Conservation (phyloP, 1,140 invertebrate genomes). For the Leptopilina boulardi region DNA sequence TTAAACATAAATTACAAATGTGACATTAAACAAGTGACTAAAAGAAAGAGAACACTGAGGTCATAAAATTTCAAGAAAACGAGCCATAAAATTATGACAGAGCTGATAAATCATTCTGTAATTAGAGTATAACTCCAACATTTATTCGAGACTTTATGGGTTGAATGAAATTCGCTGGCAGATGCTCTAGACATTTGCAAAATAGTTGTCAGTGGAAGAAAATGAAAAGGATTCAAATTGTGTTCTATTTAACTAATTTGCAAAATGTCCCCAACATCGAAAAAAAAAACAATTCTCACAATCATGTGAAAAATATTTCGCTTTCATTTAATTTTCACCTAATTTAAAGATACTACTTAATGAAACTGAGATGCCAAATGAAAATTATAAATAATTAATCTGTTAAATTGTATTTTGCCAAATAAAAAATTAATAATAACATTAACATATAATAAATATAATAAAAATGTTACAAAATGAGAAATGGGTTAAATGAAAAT, state of each 20-base stretch:
- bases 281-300: neutral
- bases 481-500: too few species aligned
- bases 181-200: neutral
- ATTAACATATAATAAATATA: too few species aligned
- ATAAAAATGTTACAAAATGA: too few species aligned
- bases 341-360: too few species aligned
- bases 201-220: constrained; percentile 15
- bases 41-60: neutral
- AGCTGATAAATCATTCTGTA: constrained; percentile 20
- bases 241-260: neutral
- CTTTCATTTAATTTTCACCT: too few species aligned
- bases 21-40: neutral
- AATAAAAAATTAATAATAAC: too few species aligned
- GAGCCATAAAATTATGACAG: constrained; percentile 27
- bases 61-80: constrained; percentile 31
- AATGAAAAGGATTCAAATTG: neutral
- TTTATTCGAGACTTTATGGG: constrained; percentile 6
- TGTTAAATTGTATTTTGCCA: too few species aligned
- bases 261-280: neutral
- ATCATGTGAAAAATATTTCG: too few species aligned
- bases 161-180: neutral
- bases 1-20: neutral
- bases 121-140: constrained; percentile 31
- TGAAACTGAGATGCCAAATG: too few species aligned
- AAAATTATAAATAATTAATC: too few species aligned